phyloP scores from a whole-genome alignment of 2,888 invertebrate genomes.

The Octonoba sinensis region DNA sequence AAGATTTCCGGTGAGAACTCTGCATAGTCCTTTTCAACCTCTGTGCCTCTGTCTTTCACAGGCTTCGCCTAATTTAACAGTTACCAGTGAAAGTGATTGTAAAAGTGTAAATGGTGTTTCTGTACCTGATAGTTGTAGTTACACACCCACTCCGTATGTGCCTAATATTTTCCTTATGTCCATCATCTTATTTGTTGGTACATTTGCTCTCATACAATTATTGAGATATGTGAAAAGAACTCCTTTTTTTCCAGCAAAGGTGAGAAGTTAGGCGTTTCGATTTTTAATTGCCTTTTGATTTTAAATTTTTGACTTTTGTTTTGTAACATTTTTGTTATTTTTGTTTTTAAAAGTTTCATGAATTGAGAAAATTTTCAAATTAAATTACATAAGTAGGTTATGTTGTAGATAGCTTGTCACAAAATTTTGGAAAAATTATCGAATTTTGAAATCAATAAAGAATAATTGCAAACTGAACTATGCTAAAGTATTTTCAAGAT shows the following conservation, averaged over 20 bases:
- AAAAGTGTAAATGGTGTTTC: slow-evolving; percentile 46
- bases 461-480: too few relatives aligned
- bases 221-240: slow-evolving; percentile 69
- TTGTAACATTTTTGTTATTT: not conserved
- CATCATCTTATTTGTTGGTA: slow-evolving; percentile 70
- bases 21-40: slow-evolving; percentile 16
- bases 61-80: slow-evolving; percentile 16
- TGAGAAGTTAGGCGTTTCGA: slow-evolving; percentile 34
- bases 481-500: too few relatives aligned
- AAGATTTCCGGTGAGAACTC: slow-evolving; percentile 51
- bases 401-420: too few relatives aligned
- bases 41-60: slow-evolving; percentile 40
- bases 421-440: too few relatives aligned
- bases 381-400: too few relatives aligned
- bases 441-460: too few relatives aligned
- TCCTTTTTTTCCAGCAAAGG: slow-evolving; percentile 69
- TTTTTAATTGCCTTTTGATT: not conserved
- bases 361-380: too few relatives aligned
- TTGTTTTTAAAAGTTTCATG: too few relatives aligned
- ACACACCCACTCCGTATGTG: slow-evolving; percentile 65
- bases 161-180: slow-evolving; percentile 71
- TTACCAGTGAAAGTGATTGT: slow-evolving; percentile 35
- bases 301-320: not conserved
- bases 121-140: slow-evolving; percentile 52
- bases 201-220: slow-evolving; percentile 70